A percentile compares a stretch with the other conserved stretches of the same genome.
Conservation (phyloP, 2,888 invertebrate species). For the Cantharis rustica region DNA sequence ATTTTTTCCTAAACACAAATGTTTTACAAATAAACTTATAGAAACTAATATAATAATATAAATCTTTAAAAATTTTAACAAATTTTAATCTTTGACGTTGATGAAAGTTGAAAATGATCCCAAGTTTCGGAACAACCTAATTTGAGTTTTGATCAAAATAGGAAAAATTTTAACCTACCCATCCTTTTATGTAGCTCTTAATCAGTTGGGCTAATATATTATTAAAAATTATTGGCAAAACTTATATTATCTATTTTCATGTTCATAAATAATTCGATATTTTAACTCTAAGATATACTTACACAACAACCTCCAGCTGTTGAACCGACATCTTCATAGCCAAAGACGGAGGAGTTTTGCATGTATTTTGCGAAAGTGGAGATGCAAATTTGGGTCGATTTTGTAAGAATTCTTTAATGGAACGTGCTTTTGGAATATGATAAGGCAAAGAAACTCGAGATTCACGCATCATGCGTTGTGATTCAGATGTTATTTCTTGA, state of each 20-base stretch:
- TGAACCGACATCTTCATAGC: constrained; percentile 70
- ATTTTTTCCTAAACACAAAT: constrained; percentile 61
- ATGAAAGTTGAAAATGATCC: no score
- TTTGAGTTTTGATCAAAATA: no score
- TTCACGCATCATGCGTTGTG: constrained; percentile 80
- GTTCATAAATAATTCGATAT: not conserved
- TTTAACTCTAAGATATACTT: constrained; percentile 50
- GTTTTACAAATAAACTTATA: no score
- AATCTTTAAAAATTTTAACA: no score
- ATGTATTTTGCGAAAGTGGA: constrained; percentile 42
- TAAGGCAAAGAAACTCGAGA: constrained; percentile 79
- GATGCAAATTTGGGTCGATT: constrained; percentile 57
- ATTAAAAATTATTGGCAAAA: no score
- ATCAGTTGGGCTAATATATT: no score
- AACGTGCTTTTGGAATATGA: constrained; percentile 80
- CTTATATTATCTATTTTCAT: no score
- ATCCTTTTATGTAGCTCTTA: no score
- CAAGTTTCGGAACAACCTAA: no score
- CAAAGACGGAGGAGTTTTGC: constrained; percentile 53
- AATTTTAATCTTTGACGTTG: no score
- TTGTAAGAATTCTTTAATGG: constrained; percentile 78
- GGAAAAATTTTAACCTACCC: no score
- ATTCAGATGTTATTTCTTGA: constrained; percentile 81
- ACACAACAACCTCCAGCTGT: constrained; percentile 69
- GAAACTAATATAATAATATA: no score